Evolutionary conservation across 2,113 vertebrate genomes (phyloP).

Genomic region (Syngnathus scovelli): DNA sequence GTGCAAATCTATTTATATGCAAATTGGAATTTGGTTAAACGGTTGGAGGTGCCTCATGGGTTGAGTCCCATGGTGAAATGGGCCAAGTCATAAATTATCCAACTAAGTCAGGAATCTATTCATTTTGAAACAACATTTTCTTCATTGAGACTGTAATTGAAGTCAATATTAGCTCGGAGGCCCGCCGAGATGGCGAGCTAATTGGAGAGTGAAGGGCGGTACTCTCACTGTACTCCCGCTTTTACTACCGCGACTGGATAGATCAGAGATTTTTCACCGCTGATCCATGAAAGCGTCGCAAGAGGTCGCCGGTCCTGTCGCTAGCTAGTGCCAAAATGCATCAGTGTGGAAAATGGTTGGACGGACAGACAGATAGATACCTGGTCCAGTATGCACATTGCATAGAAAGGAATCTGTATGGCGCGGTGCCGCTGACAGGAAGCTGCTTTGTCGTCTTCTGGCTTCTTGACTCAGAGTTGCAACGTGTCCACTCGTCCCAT

Average conservation of each 20-base stretch:
- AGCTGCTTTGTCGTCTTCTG: slow-evolving; percentile 67
- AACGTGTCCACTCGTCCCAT: slow-evolving; percentile 56
- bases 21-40: slow-evolving; percentile 81
- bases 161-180: slow-evolving; percentile 78
- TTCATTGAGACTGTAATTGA: slow-evolving; percentile 71
- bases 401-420: slow-evolving; percentile 15
- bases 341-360: background rate
- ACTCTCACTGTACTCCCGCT: background rate
- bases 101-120: slow-evolving; percentile 81
- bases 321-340: background rate
- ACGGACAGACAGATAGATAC: slow-evolving; percentile 22
- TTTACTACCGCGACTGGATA: background rate
- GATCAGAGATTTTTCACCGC: background rate
- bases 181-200: slow-evolving; percentile 58
- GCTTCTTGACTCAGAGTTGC: slow-evolving; percentile 60
- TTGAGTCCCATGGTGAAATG: slow-evolving; percentile 72
- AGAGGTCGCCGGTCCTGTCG: background rate
- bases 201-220: slow-evolving; percentile 44
- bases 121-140: slow-evolving; percentile 80
- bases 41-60: slow-evolving; percentile 68
- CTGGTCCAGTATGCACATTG: slow-evolving; percentile 44
- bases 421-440: slow-evolving; percentile 68
- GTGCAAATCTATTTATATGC: slow-evolving; percentile 91
- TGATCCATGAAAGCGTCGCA: background rate
- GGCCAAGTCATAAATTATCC: slow-evolving; percentile 83